Conservation (phyloP, 2,888 invertebrate genomes). For the Merodon equestris region DNA sequence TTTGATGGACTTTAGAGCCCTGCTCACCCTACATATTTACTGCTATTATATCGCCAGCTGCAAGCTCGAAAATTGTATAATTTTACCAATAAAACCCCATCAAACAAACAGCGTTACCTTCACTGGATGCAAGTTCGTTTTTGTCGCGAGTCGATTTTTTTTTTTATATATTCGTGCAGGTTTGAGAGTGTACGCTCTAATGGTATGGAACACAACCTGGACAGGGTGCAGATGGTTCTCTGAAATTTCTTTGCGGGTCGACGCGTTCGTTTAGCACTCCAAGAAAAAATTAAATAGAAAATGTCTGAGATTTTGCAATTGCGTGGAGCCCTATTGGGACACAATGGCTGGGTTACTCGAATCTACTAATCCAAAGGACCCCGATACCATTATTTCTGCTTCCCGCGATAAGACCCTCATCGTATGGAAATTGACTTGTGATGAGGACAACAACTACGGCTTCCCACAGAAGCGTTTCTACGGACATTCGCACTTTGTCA, state of each 20-base stretch:
- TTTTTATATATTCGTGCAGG: too few species aligned
- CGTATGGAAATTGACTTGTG: slow-evolving; percentile 98
- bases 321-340: slow-evolving; percentile 96
- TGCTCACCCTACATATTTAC: too few species aligned
- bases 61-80: too few species aligned
- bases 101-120: too few species aligned
- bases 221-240: too few species aligned
- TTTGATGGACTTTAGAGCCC: too few species aligned
- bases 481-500: slow-evolving; percentile 99
- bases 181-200: too few species aligned
- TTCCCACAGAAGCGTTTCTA: slow-evolving; percentile 96
- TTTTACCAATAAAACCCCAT: too few species aligned
- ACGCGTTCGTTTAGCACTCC: slow-evolving; percentile 70
- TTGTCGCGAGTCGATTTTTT: too few species aligned
- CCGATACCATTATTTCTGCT: slow-evolving; percentile 98
- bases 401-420: slow-evolving; percentile 98
- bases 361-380: slow-evolving; percentile 98
- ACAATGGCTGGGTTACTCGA: slow-evolving; percentile 99
- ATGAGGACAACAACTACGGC: slow-evolving; percentile 97
- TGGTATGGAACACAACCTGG: too few species aligned
- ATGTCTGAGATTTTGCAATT: slow-evolving; percentile 96
- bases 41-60: too few species aligned
- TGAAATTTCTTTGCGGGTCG: slow-evolving; percentile 69
- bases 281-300: slow-evolving; percentile 72
- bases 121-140: too few species aligned